These are phyloP conservation scores for Tor tambroides DNA, from an alignment of 2,113 vertebrate genomes.

Conservation along the genomic window DNA sequence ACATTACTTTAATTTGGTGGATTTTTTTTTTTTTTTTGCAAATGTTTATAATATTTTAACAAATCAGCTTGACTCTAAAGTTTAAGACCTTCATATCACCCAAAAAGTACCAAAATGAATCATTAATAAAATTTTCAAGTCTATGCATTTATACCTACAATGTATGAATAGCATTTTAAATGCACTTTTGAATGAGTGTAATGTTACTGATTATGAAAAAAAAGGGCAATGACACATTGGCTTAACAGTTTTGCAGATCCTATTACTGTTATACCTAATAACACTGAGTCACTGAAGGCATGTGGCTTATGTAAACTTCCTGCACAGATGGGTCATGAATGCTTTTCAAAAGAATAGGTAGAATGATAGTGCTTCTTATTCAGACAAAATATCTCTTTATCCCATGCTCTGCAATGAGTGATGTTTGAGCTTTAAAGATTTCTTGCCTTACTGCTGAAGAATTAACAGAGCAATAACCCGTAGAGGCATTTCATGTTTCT, in stretches of 20 bases:
- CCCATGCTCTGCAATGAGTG: background rate
- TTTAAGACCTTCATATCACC: no score
- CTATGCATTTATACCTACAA: background rate
- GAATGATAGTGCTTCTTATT: constrained; percentile 2
- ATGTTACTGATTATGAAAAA: background rate
- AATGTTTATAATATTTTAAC: no score
- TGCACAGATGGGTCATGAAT: background rate
- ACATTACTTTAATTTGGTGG: no score
- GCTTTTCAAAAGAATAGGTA: background rate
- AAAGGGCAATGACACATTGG: background rate
- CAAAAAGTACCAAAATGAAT: no score
- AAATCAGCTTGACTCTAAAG: no score
- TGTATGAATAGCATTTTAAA: background rate
- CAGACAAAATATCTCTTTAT: background rate
- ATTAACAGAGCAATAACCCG: background rate
- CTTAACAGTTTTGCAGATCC: background rate
- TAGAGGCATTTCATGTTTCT: background rate
- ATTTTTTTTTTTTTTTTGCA: no score
- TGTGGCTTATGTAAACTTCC: background rate
- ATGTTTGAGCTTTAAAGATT: background rate
- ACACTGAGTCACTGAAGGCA: background rate
- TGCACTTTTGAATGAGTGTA: background rate
- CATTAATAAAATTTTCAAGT: no score
- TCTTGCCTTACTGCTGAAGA: background rate
- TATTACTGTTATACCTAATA: background rate